Conservation (phyloP, 2,113 vertebrate genomes). For the Reinhardtius hippoglossoides region DNA sequence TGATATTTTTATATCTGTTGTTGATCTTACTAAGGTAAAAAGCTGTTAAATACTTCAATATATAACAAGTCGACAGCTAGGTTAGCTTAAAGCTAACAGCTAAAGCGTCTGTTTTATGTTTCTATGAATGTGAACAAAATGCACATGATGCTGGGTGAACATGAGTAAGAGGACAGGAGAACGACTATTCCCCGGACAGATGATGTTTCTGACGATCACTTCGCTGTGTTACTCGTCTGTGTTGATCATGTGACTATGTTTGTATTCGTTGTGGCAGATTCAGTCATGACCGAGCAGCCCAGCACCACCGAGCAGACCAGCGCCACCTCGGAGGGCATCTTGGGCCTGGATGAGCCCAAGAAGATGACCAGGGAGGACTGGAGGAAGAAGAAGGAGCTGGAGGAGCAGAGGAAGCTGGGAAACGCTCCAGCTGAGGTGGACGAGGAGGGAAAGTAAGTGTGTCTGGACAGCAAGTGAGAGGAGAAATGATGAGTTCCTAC, state of each 20-base stretch:
- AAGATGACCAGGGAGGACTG: conserved; percentile 98
- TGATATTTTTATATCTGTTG: not conserved
- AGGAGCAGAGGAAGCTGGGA: conserved; percentile 96
- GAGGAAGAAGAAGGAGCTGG: conserved; percentile 98
- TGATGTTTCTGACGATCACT: not conserved
- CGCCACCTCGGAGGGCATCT: conserved; percentile 80
- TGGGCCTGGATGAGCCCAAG: conserved; percentile 94
- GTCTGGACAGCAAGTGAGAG: not conserved
- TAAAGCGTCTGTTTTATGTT: not conserved
- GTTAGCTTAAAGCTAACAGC: not conserved
- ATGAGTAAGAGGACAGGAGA: too few relatives aligned
- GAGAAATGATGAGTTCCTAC: not conserved
- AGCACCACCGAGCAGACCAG: not conserved
- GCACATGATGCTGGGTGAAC: not conserved
- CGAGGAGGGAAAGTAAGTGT: conserved; percentile 95
- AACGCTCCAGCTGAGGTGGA: conserved; percentile 98
- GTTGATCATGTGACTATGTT: not conserved
- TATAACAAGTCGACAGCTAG: not conserved
- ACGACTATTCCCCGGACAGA: too few relatives aligned
- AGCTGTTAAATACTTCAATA: not conserved
- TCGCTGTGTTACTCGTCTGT: not conserved
- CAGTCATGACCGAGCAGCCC: conserved; percentile 67
- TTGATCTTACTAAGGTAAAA: conserved; percentile 23
- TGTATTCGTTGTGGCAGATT: conserved; percentile 4
- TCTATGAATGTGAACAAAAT: not conserved